Base-by-base conservation (phyloP, 2,888 invertebrate genomes). In the Apotomis turbidana region DNA sequence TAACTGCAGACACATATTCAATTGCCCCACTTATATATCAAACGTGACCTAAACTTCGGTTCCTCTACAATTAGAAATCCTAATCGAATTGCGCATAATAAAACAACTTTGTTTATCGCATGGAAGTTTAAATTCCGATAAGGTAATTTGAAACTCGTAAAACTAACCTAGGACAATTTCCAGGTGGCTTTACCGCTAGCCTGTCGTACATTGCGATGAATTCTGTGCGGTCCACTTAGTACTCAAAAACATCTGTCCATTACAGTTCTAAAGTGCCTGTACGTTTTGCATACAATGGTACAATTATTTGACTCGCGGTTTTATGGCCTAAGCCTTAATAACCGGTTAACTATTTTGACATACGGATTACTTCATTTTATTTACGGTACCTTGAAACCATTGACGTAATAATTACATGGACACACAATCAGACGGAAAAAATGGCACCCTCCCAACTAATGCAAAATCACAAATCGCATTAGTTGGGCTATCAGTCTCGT, bases 211-310 rank as follows among this genome's bases (percentile, higher is more conserved):
- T 68, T 75, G 44, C 70, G 78, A 76, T 76, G 77, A 76, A 54
- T 79, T 82, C 80, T 88, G 90, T 91, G 92, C 78, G 91, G 92
- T 90, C 92, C 84, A 87, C 85, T 91, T 89, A 85, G 89, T 89
- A 90, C 84, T 82, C 87, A 81, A 87, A 88, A 81, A 87, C 81
- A 86, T 85, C 78, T 66, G 78, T 77, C 85, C 82, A 87, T 88
- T 88, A 90, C 80, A 78, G 80, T 73, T 74, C 78, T 79, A 80
- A 87, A 90, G 75, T 82, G 83, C 85, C 84, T 87, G 87, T 91
- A 85, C 74, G 84, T 79, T 90, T 91, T 84, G 91, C 90, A 93
- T 93, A 93, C 91, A 91, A 92, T 92, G 78, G 75, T 69, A 64
- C 63, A 70, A 68, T 68, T 69, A 75, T 54, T 59, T 70, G 68